Evolutionary conservation across 2,888 invertebrate species (phyloP).

Genomic region (Microplitis manilae): DNA sequence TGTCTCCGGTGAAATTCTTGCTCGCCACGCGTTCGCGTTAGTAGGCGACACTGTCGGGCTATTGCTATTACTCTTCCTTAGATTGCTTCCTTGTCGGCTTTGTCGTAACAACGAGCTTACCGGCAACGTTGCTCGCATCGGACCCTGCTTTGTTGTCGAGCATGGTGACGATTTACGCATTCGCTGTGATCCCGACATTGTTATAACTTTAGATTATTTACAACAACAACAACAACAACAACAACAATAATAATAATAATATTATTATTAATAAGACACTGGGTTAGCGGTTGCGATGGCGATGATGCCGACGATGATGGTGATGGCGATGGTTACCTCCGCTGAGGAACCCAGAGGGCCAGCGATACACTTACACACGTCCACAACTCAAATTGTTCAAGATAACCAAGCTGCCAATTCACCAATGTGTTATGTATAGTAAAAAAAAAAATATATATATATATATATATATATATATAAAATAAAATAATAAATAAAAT

Average conservation of each 20-base stretch:
- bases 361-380: not conserved
- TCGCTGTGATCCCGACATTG: conserved; percentile 69
- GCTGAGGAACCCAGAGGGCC: not conserved
- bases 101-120: conserved; percentile 82
- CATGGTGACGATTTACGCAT: conserved; percentile 80
- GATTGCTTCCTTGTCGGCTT: conserved; percentile 74
- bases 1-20: conserved; percentile 78
- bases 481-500: conserved; percentile 23
- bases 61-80: conserved; percentile 77
- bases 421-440: too few species aligned
- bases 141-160: conserved; percentile 76
- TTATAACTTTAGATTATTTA: too few species aligned
- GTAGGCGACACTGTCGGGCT: conserved; percentile 81
- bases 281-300: too few species aligned
- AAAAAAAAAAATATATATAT: conserved; percentile 11
- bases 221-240: too few species aligned
- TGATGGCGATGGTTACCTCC: too few species aligned
- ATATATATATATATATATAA: conserved; percentile 11
- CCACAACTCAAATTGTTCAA: not conserved
- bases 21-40: conserved; percentile 76
- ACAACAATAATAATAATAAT: too few species aligned
- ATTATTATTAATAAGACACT: too few species aligned
- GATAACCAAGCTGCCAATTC: too few species aligned
- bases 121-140: conserved; percentile 84
- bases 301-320: too few species aligned